Base-by-base conservation (phyloP, 2,888 invertebrate species). In the Rotaria macrura region DNA sequence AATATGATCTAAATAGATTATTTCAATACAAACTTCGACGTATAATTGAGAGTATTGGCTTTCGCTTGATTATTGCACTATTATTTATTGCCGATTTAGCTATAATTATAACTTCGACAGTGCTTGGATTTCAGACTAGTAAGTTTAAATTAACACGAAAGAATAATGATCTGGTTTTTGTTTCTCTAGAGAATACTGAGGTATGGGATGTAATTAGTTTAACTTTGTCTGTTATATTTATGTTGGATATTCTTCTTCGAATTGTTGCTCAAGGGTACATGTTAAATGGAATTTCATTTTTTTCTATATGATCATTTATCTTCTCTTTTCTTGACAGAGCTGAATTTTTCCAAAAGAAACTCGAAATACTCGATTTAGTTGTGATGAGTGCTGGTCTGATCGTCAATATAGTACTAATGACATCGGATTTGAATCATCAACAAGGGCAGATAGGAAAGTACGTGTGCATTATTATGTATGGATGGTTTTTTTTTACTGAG, bases 351-450 rank as follows among this genome's bases (percentile, higher is more conserved):
- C 88, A 88, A 84, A 89, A 89, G 83, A 89, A 90, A 89, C 89
- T 90, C 87, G 91, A 92, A 87, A 88, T 91, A 7, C 87, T 92
- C 17, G 92, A 92, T 88, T 89, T 90, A 85, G 88, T 90, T 25
- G 89, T 92, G n/a, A 90, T 92, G 6, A 84, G 91, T 5, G 87
- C 90, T 12, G 91, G 91, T 2, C 91, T 92, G 87, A 87, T 91
- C 52, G 88, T 91, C 9, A 90, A 90, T 85, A 88, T 92, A 85
- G 88, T 91, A 43, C 90, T 90, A 87, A 88, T 90, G 49, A 88
- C 88, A 25, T 87, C 90, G n/a, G 89, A 89, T 84, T 87, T 3
- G 88, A 83, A 85, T 85, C 12, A 87, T 88, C 47, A 88, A 89
- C 47, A 89, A 89, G 87, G 89, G 89, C 40, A 89, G 89, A 90